A percentile compares a stretch with the other conserved stretches of the same genome.
phyloP scores from a whole-genome alignment of 1,140 invertebrate species.

The Neoseiulus cucumeris region DNA sequence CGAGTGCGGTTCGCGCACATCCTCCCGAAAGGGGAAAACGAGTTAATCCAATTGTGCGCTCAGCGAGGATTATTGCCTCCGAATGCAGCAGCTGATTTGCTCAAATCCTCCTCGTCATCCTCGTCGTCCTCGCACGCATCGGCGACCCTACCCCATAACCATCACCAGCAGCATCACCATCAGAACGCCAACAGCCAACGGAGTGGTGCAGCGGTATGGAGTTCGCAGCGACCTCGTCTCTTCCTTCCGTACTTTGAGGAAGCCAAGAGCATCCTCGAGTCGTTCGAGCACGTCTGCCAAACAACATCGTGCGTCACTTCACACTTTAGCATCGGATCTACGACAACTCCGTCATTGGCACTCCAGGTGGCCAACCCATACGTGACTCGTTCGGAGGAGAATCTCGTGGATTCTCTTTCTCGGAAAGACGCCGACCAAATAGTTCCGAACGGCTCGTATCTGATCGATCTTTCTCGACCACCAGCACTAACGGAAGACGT shows the following conservation, averaged over 20 bases:
- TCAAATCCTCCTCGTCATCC: constrained; percentile 27
- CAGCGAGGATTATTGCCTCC: constrained; percentile 61
- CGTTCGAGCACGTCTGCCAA: constrained; percentile 9
- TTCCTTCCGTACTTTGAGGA: constrained; percentile 88
- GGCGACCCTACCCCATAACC: constrained; percentile 19
- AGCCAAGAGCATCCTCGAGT: constrained; percentile 43
- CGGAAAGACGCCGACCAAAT: constrained; percentile 15
- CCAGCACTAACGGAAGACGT: constrained; percentile 8
- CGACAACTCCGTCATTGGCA: background rate
- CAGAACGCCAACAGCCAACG: constrained; percentile 66
- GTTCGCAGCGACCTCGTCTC: constrained; percentile 60
- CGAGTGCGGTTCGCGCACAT: constrained; percentile 72
- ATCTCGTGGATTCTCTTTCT: constrained; percentile 34
- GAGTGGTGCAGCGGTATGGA: constrained; percentile 47
- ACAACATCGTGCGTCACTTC: constrained; percentile 1
- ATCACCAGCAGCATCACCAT: constrained; percentile 31
- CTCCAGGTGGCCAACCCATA: constrained; percentile 16
- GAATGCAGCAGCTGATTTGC: constrained; percentile 67
- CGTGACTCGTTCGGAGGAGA: constrained; percentile 43
- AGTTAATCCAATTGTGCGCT: constrained; percentile 48
- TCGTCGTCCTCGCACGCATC: too few relatives aligned
- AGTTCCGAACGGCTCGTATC: constrained; percentile 13
- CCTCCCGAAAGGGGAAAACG: constrained; percentile 53
- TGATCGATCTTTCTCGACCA: constrained; percentile 9
- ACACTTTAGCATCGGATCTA: background rate